These are phyloP conservation scores for Prionace glauca DNA, from an alignment of 2,797 vertebrate species.

Conservation along the genomic window DNA sequence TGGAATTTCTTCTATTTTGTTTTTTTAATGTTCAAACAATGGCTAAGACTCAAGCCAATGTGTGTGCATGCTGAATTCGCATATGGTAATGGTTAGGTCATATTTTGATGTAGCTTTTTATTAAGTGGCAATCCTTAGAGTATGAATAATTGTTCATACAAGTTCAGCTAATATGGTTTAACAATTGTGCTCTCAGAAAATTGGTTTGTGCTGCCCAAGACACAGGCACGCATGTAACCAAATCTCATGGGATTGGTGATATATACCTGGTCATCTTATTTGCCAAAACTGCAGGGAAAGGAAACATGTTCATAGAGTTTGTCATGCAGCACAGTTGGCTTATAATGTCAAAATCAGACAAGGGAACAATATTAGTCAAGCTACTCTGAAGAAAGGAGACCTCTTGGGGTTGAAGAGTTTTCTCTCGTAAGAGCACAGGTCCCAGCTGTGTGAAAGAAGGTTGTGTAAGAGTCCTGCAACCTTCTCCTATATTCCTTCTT, in stretches of 20 bases:
- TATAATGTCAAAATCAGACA: background rate
- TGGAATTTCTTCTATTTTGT: background rate
- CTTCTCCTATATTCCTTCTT: background rate
- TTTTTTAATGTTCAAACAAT: background rate
- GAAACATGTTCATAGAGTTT: background rate
- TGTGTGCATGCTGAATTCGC: background rate
- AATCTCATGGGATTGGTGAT: background rate
- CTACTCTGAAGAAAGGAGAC: background rate
- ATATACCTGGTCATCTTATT: no score
- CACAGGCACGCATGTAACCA: background rate
- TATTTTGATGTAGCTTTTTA: background rate
- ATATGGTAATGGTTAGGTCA: background rate
- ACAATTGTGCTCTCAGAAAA: background rate
- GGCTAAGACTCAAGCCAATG: background rate
- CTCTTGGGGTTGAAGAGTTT: background rate
- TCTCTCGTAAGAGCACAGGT: background rate
- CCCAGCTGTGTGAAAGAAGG: background rate
- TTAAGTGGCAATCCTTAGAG: background rate
- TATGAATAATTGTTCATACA: background rate
- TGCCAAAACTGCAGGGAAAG: background rate
- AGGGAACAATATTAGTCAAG: background rate
- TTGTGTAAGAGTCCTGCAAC: background rate
- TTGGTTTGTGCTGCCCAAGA: background rate
- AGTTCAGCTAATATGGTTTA: background rate
- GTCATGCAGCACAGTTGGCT: background rate